Evolutionary conservation across 2,113 vertebrate species (phyloP), one percentile per base, ranked within the genome.

Genomic region (Leptodactylus fuscus): DNA sequence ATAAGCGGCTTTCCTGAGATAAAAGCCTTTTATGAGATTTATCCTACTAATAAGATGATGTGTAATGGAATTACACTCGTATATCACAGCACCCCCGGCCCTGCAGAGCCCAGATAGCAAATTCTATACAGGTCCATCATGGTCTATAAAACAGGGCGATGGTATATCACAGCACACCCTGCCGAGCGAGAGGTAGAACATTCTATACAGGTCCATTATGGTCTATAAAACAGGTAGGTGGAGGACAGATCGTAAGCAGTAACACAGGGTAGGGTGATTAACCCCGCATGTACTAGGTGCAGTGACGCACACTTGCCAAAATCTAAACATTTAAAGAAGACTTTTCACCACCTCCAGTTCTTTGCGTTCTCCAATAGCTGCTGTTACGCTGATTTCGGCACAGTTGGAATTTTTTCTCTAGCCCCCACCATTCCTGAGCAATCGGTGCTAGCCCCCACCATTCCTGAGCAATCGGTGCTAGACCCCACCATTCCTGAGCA

Each of bases 11-110:
- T 51, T 5, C 49, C 46, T 36, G 32, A 41, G 49, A 73, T 53
- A 82, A 55, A 71, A 71, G 65, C 18, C 27, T 18, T 24, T 0
- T 67, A 82, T 69, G 48, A 51, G 81, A 73, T 82, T 82, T 71
- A 82, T 82, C 67, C 29, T 5, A 27, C 48, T 32, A 58, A 74
- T 74, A 83, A 58, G 81, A 60, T 58, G 11, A 18, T 36, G 49
- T 20, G 22, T 36, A 51, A 83, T 60, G n/a, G 69, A 74, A 58
- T 83, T 83, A 74, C 34, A 58, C 36, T 22, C 51, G n/a, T 83
- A 83, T 55, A 83, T 82, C 49, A 55, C 34, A 27, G 11, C 36
- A 38, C 34, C 20, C 20, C 38, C 18, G 16, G 49, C 51, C 11
- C 75, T 27, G 15, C n/a, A 36, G 0, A 78, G 5, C 7, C 6